Conservation (phyloP, 2,113 vertebrate genomes). For the Aptenodytes patagonicus region DNA sequence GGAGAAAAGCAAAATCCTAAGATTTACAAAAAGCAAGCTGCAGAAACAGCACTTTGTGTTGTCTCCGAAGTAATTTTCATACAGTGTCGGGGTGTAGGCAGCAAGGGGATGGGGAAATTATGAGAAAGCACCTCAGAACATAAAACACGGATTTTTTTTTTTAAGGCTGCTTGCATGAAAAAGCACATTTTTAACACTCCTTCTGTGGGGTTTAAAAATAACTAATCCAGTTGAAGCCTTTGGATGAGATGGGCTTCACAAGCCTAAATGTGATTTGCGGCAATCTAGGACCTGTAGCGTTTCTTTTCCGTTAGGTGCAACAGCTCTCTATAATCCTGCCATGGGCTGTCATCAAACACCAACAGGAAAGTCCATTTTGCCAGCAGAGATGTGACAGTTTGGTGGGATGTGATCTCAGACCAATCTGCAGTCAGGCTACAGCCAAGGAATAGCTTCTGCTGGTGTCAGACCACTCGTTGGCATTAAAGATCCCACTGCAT, state of each 20-base stretch:
- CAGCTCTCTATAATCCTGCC: constrained; percentile 39
- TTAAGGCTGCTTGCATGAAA: constrained; percentile 55
- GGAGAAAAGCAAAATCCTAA: constrained; percentile 7
- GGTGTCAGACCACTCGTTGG: background rate
- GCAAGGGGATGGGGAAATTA: constrained; percentile 30
- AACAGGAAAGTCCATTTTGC: background rate
- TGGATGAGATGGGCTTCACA: constrained; percentile 19
- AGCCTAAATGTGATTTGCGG: constrained; percentile 10
- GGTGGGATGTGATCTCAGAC: background rate
- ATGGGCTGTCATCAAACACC: background rate
- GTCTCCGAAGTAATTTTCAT: constrained; percentile 56
- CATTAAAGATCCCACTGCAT: background rate
- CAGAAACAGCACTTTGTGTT: constrained; percentile 48
- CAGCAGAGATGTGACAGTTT: background rate
- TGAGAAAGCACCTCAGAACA: constrained; percentile 52
- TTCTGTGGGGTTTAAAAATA: constrained; percentile 61
- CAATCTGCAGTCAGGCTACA: background rate
- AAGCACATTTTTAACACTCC: constrained; percentile 67
- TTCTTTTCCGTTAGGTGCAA: constrained; percentile 31
- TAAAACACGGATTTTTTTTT: background rate
- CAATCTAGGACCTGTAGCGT: constrained; percentile 6
- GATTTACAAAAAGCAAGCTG: constrained; percentile 28
- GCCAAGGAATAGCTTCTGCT: background rate
- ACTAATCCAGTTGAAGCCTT: constrained; percentile 46
- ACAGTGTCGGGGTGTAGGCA: constrained; percentile 31